Evolutionary conservation across 2,113 vertebrate genomes (phyloP), one percentile per base, ranked within the genome.

Genomic region (Brevimyrus niger): DNA sequence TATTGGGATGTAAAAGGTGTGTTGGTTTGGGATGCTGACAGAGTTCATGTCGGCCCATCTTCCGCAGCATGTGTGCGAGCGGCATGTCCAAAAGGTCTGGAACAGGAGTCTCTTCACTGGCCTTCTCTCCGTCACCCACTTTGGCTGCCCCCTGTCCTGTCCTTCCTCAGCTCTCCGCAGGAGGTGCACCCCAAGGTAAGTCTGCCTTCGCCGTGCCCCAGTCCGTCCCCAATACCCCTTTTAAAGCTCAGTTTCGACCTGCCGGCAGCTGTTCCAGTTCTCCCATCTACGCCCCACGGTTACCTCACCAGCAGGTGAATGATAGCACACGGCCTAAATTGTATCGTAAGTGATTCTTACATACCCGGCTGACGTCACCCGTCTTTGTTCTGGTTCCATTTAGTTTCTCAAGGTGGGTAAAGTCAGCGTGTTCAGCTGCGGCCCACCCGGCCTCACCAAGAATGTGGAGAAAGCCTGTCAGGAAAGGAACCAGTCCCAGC

Each of bases 401-500:
- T 85, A 0, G 53, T 76, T 87, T 82, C 86, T 51, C 9, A 55
- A 99, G 98, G 98, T 99, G 83, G 92, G 91, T 17, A 99, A 99
- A 95, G 96, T 99, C 0, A 98, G 98, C 0, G 98, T 99, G 27
- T 99, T 99, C 95, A 99, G 98, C 95, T 99, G 98, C 8, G 98
- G 98, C 48, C 98, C 98, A 0, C 98, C 98, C 0, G 97, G 98
- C 87, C 96, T 99, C 95, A 99, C 98, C 0, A 99, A 99, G 93
- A 99, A 96, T 0, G 98, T 99, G 48, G 98, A 99, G 92, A 97
- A 98, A 92, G 97, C 98, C 58, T 99, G 98, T 87, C 96, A 92
- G 91, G 96, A 97, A 90, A 94, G 99, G 92, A 99, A 99, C 95
- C 97, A 95, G 92, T 95, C 94, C 55, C 98, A 99, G 93, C 96